phyloP scores from a whole-genome alignment of 2,797 vertebrate genomes.

The Lutjanus argentimaculatus region DNA sequence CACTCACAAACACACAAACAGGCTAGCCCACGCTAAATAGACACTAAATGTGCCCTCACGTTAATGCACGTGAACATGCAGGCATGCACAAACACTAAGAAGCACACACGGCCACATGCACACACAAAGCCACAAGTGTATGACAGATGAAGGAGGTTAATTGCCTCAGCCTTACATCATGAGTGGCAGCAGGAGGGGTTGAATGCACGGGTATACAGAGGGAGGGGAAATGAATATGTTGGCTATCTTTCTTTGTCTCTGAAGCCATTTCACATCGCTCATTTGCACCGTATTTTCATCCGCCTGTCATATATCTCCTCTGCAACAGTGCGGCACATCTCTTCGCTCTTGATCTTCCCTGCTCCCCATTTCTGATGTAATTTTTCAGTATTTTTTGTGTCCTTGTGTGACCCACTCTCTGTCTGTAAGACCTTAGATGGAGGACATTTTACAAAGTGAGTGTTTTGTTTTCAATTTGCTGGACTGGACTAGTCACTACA shows the following conservation, averaged over 20 bases:
- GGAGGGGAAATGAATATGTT: slow-evolving; percentile 71
- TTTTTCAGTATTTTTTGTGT: neutral
- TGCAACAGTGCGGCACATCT: slow-evolving; percentile 21
- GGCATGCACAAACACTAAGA: neutral
- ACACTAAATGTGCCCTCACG: neutral
- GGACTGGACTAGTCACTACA: neutral
- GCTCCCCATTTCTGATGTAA: neutral
- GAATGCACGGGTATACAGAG: slow-evolving; percentile 47
- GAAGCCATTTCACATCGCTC: slow-evolving; percentile 58
- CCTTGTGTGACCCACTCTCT: slow-evolving; percentile 10
- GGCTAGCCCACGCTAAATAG: neutral
- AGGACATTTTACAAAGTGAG: neutral
- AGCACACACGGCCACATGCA: neutral
- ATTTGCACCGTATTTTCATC: slow-evolving; percentile 46
- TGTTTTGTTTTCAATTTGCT: neutral
- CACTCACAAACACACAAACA: neutral
- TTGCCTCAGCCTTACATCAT: slow-evolving; percentile 81
- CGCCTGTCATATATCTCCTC: slow-evolving; percentile 25
- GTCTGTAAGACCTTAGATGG: neutral
- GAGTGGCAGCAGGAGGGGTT: slow-evolving; percentile 73
- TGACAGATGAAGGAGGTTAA: slow-evolving; percentile 79
- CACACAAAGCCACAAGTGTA: slow-evolving; percentile 35
- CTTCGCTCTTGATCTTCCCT: slow-evolving; percentile 5
- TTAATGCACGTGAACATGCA: neutral
- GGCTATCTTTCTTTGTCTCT: slow-evolving; percentile 67